Evolutionary conservation across 2,888 invertebrate species (phyloP).

Genomic region (Oligia strigilis): DNA sequence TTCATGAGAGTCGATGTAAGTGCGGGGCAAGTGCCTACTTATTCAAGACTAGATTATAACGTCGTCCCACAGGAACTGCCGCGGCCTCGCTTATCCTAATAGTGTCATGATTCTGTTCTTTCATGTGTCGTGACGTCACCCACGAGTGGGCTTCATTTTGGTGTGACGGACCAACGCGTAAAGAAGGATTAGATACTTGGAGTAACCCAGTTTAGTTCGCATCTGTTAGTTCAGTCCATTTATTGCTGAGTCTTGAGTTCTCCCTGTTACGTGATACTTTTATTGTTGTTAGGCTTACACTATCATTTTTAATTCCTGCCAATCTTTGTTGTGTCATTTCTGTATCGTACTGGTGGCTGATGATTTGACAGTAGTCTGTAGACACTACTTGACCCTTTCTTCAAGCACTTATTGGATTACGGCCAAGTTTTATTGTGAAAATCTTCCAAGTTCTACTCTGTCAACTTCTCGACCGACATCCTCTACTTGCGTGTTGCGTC

Average conservation of each 20-base stretch:
- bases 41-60: conserved; percentile 64
- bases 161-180: conserved; percentile 32
- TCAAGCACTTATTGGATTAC: background rate
- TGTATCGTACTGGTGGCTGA: background rate
- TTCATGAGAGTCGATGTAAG: conserved; percentile 62
- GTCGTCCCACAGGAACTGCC: conserved; percentile 53
- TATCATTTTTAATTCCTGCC: background rate
- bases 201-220: conserved; percentile 12
- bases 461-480: background rate
- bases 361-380: background rate
- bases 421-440: background rate
- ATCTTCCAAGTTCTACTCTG: background rate
- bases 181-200: conserved; percentile 28
- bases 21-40: conserved; percentile 59
- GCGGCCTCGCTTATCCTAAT: conserved; percentile 66
- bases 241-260: conserved; percentile 10
- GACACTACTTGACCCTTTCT: background rate
- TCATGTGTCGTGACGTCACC: conserved; percentile 50
- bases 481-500: conserved; percentile 11
- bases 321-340: background rate
- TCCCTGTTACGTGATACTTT: conserved; percentile 11
- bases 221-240: conserved; percentile 20
- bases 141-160: conserved; percentile 28
- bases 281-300: conserved; percentile 6
- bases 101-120: conserved; percentile 60